Evolutionary conservation across 92 coral and sea anemone genomes (phyloP).

Genomic region (Zoanthus gigantus): DNA sequence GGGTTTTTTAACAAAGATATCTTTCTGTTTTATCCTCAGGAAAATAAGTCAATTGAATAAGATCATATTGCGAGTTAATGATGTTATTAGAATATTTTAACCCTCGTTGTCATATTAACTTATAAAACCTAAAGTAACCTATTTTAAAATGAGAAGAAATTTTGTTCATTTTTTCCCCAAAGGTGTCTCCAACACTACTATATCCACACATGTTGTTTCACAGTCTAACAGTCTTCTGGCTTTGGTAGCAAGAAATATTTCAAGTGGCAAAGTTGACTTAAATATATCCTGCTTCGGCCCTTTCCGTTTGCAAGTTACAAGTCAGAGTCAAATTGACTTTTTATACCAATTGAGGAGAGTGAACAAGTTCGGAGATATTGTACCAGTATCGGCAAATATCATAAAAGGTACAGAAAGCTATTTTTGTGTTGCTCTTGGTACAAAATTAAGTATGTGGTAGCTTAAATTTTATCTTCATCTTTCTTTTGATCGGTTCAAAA

Average conservation of each 20-base stretch:
- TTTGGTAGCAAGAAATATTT: constrained; percentile 31
- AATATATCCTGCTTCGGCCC: constrained; percentile 61
- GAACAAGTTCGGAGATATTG: constrained; percentile 23
- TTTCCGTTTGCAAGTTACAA: constrained; percentile 52
- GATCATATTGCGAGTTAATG: no score
- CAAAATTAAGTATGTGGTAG: no score
- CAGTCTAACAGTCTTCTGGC: constrained; percentile 31
- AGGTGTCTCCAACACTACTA: neutral
- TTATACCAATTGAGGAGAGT: constrained; percentile 44
- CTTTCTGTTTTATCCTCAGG: no score
- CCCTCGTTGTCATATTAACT: no score
- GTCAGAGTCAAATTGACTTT: constrained; percentile 60
- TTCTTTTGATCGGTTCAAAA: no score
- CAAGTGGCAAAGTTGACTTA: constrained; percentile 34
- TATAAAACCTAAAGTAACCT: no score
- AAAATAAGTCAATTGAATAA: no score
- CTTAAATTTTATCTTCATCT: no score
- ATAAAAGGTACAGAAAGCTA: constrained; percentile 55
- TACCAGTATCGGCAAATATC: constrained; percentile 62
- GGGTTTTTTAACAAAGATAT: no score
- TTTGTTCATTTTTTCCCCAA: neutral
- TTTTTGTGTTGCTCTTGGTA: neutral
- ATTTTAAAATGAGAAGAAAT: no score
- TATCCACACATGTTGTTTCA: constrained; percentile 3
- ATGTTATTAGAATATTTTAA: no score